A percentile compares a stretch with the other conserved stretches of the same genome.
These are phyloP conservation scores for Oenanthe oenanthe DNA, from an alignment of 2,113 vertebrate genomes.

Conservation along the genomic window DNA sequence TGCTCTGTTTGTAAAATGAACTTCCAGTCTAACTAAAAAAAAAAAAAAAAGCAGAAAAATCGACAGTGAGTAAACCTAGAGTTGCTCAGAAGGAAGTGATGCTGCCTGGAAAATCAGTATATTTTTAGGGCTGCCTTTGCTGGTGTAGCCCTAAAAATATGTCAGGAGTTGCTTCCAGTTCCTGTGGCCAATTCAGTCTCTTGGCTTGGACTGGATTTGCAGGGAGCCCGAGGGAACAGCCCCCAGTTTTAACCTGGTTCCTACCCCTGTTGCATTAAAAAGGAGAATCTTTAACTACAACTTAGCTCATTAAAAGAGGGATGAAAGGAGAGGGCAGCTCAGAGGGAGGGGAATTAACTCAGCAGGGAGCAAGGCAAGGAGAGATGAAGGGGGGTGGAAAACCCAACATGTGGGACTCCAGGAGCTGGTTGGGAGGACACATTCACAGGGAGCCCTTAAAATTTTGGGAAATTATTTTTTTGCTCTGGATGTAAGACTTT, in stretches of 20 bases:
- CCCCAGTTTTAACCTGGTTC: neutral
- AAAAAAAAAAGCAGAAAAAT: neutral
- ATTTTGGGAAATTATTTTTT: neutral
- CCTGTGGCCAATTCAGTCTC: neutral
- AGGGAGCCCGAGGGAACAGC: neutral
- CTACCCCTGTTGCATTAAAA: neutral
- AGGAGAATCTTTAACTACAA: neutral
- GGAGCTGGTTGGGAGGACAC: neutral
- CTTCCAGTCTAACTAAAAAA: neutral
- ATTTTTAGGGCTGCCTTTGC: neutral
- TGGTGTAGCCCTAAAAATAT: neutral
- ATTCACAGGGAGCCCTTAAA: neutral
- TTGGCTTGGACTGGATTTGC: neutral
- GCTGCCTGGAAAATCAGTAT: neutral
- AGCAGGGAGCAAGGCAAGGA: neutral
- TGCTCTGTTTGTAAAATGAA: neutral
- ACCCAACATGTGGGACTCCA: neutral
- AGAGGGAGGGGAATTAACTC: neutral
- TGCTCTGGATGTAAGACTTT: neutral
- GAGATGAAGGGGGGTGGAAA: neutral
- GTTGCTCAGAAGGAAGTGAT: neutral
- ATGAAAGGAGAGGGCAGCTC: slow-evolving; percentile 36
- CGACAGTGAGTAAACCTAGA: fast-evolving
- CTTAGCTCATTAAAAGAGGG: neutral
- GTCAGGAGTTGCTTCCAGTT: neutral